Base-by-base conservation (phyloP, 2,888 invertebrate genomes). In the Julus scanicus region DNA sequence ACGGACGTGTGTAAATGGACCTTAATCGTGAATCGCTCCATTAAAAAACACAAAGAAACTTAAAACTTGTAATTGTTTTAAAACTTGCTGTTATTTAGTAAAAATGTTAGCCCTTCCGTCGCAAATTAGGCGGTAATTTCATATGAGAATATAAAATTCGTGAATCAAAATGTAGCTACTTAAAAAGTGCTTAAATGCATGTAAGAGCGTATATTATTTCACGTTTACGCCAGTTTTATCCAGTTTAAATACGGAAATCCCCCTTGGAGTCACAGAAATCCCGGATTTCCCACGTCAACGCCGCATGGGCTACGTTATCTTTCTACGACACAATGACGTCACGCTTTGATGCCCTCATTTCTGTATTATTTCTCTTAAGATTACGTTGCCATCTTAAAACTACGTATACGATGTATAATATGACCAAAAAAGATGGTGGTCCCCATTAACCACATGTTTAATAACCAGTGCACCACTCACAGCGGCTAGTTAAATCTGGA, bases 221-320 rank as follows among this genome's bases (percentile, higher is more conserved):
- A 29, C 20, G 71, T 71, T 71, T 6, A 29, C 29, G 11, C 71
- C 71, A 71, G 29, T 71, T 71, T 71, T 71, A 71, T 29, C 71
- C 29, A n/a, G 71, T 29, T 71, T 1, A 29, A 29, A 20, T 63
- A n/a, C 63, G 63, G 20, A 63, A 63, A 63, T 63, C 63, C 63
- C 63, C 63, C 63, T n/a, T 8, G 11, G 71, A 71, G 29, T 71
- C 29, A 20, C 71, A 29, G 20, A 29, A 71, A 29, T 29, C 71
- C 71, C 71, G 71, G 71, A 71, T 71, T 71, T 71, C 71, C 71
- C 71, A 71, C 29, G 71, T 71, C 20, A 71, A 63, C 6, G 63
- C 63, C 5, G 71, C 11, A 11, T 5, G 17, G 44, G 3, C 13
- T 3, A 17, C 53, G 71, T 71, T 29, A 9, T 71, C 63, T 63